Percentiles rank a stretch among this genome's conserved stretches.
These are phyloP conservation scores for Taenioides sp. DNA, from an alignment of 2,797 vertebrate species.

Conservation along the genomic window DNA sequence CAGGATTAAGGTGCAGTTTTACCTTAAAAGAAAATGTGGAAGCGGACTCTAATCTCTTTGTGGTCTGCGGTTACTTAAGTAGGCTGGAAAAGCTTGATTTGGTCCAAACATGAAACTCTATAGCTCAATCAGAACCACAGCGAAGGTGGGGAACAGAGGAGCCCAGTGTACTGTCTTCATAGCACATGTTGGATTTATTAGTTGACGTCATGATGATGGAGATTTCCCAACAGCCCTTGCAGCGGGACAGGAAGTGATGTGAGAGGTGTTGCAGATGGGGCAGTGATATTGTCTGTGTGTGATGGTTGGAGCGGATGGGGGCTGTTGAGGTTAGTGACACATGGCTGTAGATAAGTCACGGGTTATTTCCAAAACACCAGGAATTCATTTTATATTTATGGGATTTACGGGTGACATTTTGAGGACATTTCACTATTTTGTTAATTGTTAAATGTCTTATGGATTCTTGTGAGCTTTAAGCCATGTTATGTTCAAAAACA, in stretches of 20 bases:
- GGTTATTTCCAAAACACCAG: too few relatives aligned
- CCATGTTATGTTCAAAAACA: too few relatives aligned
- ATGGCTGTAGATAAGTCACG: conserved; percentile 34
- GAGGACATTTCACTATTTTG: too few relatives aligned
- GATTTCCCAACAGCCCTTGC: conserved; percentile 68
- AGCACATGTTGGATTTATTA: conserved; percentile 73
- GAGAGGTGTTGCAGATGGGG: conserved; percentile 63
- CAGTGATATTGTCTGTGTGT: conserved; percentile 39
- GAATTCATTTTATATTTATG: background rate
- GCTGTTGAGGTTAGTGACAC: conserved; percentile 21
- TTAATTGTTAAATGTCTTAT: too few relatives aligned
- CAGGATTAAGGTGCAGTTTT: conserved; percentile 49
- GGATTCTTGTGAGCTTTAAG: too few relatives aligned
- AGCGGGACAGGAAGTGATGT: conserved; percentile 71
- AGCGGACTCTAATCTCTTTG: conserved; percentile 36
- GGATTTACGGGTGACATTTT: too few relatives aligned
- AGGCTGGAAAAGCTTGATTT: conserved; percentile 27
- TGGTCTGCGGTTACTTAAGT: conserved; percentile 25
- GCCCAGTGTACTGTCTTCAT: conserved; percentile 22
- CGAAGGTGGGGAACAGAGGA: conserved; percentile 28
- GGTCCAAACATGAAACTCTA: conserved; percentile 37
- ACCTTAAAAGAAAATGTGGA: conserved; percentile 51
- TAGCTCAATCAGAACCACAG: conserved; percentile 21
- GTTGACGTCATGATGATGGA: conserved; percentile 71
- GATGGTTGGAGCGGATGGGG: background rate